A percentile compares a stretch with the other conserved stretches of the same genome.
These are phyloP conservation scores for Ectropis grisescens DNA, from an alignment of 1,140 invertebrate species.

Conservation along the genomic window DNA sequence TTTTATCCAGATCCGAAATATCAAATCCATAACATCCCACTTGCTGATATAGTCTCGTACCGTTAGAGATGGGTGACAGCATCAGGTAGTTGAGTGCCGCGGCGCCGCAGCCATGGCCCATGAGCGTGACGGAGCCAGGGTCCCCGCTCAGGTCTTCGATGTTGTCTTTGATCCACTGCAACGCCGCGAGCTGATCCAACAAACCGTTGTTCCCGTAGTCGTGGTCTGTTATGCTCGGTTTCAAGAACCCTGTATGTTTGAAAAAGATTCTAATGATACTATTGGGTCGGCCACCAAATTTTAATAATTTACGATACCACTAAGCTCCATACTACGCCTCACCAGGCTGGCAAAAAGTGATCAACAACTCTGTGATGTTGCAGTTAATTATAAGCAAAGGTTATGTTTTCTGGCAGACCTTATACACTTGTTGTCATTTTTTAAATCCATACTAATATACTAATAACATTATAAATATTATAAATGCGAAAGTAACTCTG, in stretches of 20 bases:
- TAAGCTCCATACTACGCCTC: too few relatives aligned
- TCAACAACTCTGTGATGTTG: too few relatives aligned
- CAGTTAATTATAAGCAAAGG: neutral
- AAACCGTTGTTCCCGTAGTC: conserved; percentile 89
- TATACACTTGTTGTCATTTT: too few relatives aligned
- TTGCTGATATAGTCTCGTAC: conserved; percentile 63
- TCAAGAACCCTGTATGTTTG: conserved; percentile 87
- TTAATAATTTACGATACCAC: too few relatives aligned
- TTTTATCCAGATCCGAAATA: too few relatives aligned
- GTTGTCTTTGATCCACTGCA: conserved; percentile 91
- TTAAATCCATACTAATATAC: too few relatives aligned
- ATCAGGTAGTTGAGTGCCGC: conserved; percentile 92
- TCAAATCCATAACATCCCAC: too few relatives aligned
- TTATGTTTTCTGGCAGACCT: neutral
- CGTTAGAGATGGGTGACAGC: conserved; percentile 84
- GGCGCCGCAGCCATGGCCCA: conserved; percentile 95
- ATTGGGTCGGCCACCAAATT: too few relatives aligned
- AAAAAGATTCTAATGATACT: conserved; percentile 22
- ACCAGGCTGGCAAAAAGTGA: too few relatives aligned
- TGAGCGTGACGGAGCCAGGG: conserved; percentile 83
- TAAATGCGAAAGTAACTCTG: too few relatives aligned
- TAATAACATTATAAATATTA: too few relatives aligned
- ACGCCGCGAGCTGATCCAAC: conserved; percentile 88
- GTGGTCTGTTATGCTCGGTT: conserved; percentile 78
- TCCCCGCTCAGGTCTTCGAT: conserved; percentile 90